These are phyloP conservation scores for Rhea pennata DNA, from an alignment of 2,113 vertebrate genomes.

Conservation along the genomic window DNA sequence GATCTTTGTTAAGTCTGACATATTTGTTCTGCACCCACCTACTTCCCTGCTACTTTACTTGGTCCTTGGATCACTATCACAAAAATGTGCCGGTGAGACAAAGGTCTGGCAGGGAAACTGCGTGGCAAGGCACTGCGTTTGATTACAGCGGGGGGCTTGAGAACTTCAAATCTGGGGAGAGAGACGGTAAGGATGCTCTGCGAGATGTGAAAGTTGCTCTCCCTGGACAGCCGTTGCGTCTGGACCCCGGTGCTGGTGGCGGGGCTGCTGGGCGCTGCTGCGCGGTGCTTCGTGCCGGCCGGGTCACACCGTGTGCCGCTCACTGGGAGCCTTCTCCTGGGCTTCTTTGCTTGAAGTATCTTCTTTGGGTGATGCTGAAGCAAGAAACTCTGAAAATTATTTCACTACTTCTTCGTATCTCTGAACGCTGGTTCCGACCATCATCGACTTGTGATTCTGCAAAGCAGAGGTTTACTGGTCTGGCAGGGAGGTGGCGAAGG, in stretches of 20 bases:
- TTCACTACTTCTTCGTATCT: neutral
- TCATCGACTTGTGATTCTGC: neutral
- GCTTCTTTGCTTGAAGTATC: neutral
- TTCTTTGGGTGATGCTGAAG: neutral
- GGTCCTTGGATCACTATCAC: neutral
- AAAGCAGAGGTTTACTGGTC: neutral
- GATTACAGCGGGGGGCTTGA: neutral
- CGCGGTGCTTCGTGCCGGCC: neutral
- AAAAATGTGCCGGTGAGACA: neutral
- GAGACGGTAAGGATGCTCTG: neutral
- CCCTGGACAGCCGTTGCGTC: accelerated
- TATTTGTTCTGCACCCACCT: neutral
- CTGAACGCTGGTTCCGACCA: neutral
- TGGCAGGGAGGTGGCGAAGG: neutral
- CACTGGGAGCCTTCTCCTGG: neutral
- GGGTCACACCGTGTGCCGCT: neutral
- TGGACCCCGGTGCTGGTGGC: neutral
- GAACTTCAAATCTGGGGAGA: neutral
- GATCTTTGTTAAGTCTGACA: constrained; percentile 45
- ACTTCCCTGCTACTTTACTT: neutral
- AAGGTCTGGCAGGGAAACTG: neutral
- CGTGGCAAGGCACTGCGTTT: neutral
- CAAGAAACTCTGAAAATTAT: neutral
- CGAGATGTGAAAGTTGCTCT: neutral
- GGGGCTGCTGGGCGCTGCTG: neutral